Conservation (phyloP, 1,140 invertebrate genomes). For the Megalopta genalis region DNA sequence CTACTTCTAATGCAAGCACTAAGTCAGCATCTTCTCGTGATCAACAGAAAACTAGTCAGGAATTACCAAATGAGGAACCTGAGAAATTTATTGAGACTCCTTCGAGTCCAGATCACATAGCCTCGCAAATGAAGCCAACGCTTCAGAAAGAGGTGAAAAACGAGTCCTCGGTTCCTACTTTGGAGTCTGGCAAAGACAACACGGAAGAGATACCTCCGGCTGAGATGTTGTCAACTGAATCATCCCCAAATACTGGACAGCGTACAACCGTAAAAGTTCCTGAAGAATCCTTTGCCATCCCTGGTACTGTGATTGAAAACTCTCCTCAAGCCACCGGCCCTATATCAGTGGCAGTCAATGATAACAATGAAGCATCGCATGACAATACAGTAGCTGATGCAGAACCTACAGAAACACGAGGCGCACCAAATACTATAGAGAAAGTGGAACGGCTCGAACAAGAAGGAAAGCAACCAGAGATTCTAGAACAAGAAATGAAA, state of each 20-base stretch:
- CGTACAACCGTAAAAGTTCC: constrained; percentile 40
- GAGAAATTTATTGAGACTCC: constrained; percentile 35
- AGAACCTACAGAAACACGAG: constrained; percentile 23
- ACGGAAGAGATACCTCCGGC: constrained; percentile 74
- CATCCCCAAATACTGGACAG: constrained; percentile 43
- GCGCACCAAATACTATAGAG: constrained; percentile 24
- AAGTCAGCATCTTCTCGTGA: constrained; percentile 16
- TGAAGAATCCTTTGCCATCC: constrained; percentile 50
- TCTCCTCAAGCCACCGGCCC: constrained; percentile 27
- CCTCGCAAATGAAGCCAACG: constrained; percentile 72
- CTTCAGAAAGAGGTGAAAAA: constrained; percentile 64
- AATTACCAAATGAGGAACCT: constrained; percentile 17
- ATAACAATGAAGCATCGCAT: constrained; percentile 24
- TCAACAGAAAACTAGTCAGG: constrained; percentile 12
- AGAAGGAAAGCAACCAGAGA: constrained; percentile 40
- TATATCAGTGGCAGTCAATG: constrained; percentile 5
- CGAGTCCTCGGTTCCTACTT: constrained; percentile 54
- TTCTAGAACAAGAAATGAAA: constrained; percentile 66
- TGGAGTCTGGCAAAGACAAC: constrained; percentile 65
- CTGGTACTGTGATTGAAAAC: constrained; percentile 45
- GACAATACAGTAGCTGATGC: not conserved
- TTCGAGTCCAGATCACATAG: constrained; percentile 52
- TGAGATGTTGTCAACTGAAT: constrained; percentile 73
- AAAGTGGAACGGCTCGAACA: constrained; percentile 46
- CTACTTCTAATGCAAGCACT: constrained; percentile 7